phyloP scores from a whole-genome alignment of 2,113 vertebrate species.

The Hyla sarda region DNA sequence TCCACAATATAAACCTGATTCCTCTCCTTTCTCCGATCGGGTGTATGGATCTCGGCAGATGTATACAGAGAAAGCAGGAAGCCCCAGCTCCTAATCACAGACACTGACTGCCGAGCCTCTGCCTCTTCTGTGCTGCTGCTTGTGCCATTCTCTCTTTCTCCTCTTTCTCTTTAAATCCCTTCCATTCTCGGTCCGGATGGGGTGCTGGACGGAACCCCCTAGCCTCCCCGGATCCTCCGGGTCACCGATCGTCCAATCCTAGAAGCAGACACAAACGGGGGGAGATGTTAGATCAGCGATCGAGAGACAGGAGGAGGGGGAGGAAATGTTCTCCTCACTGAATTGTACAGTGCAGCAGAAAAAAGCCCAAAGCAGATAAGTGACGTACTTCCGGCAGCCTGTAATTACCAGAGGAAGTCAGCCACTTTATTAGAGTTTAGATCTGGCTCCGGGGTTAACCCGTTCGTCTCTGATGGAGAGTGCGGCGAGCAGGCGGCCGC shows the following conservation, averaged over 20 bases:
- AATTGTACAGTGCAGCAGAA: slow-evolving; percentile 74
- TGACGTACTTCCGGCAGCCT: slow-evolving; percentile 86
- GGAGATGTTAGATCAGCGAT: slow-evolving; percentile 69
- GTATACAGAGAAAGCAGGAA: slow-evolving; percentile 11
- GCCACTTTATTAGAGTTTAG: slow-evolving; percentile 66
- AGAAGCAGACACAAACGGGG: slow-evolving; percentile 30
- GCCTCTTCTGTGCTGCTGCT: slow-evolving; percentile 19
- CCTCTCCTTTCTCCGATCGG: slow-evolving; percentile 23
- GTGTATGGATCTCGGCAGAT: slow-evolving; percentile 51
- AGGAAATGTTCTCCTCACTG: slow-evolving; percentile 75
- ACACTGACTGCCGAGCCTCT: slow-evolving; percentile 32
- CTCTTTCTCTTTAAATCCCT: slow-evolving; percentile 33
- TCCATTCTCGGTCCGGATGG: slow-evolving; percentile 51
- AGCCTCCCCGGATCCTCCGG: slow-evolving; percentile 5
- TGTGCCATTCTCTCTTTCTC: slow-evolving; percentile 39
- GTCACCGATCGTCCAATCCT: slow-evolving; percentile 49
- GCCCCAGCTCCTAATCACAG: slow-evolving; percentile 51
- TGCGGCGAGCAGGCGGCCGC: background rate
- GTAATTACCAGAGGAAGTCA: slow-evolving; percentile 79
- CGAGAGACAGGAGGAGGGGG: slow-evolving; percentile 69
- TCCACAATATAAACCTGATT: slow-evolving; percentile 33
- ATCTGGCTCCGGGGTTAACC: slow-evolving; percentile 54
- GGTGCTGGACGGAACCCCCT: slow-evolving; percentile 37
- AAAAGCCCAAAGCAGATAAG: slow-evolving; percentile 75
- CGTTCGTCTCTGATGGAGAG: background rate